These are phyloP conservation scores for Pterostichus niger DNA, from an alignment of 2,888 invertebrate genomes.

Conservation along the genomic window DNA sequence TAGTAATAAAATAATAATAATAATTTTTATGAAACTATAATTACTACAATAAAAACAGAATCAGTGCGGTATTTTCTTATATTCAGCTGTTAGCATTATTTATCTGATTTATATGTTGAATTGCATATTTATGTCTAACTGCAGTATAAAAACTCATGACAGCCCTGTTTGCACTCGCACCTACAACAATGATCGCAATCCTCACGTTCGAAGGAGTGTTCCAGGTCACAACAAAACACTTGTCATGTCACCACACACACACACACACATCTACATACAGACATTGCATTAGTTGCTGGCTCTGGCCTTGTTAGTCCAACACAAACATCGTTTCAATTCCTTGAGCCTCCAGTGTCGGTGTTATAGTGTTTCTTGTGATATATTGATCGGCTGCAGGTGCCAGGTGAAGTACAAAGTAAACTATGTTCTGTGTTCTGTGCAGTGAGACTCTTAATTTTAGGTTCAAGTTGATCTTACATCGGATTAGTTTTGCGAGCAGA, in stretches of 20 bases:
- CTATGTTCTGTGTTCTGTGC: conserved; percentile 58
- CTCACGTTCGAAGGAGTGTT: neutral
- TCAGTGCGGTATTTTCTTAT: too few relatives aligned
- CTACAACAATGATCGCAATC: neutral
- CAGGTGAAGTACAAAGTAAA: conserved; percentile 26
- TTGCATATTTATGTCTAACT: neutral
- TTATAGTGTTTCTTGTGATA: neutral
- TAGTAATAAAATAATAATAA: too few relatives aligned
- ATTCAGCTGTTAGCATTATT: too few relatives aligned
- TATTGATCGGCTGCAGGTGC: neutral
- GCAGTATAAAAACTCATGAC: neutral
- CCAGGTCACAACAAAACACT: neutral
- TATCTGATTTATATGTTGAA: too few relatives aligned
- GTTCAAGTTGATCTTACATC: conserved; percentile 33
- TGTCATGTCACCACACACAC: neutral
- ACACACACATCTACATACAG: too few relatives aligned
- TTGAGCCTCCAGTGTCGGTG: neutral
- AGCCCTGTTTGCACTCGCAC: neutral
- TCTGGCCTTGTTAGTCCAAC: neutral
- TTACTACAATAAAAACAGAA: too few relatives aligned
- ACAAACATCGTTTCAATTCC: conserved; percentile 19
- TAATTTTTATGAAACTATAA: too few relatives aligned
- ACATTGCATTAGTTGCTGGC: neutral
- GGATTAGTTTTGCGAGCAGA: conserved; percentile 42
- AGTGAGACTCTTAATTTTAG: conserved; percentile 45